These are phyloP conservation scores for Pogona vitticeps DNA, from an alignment of 2,113 vertebrate genomes.

Conservation along the genomic window DNA sequence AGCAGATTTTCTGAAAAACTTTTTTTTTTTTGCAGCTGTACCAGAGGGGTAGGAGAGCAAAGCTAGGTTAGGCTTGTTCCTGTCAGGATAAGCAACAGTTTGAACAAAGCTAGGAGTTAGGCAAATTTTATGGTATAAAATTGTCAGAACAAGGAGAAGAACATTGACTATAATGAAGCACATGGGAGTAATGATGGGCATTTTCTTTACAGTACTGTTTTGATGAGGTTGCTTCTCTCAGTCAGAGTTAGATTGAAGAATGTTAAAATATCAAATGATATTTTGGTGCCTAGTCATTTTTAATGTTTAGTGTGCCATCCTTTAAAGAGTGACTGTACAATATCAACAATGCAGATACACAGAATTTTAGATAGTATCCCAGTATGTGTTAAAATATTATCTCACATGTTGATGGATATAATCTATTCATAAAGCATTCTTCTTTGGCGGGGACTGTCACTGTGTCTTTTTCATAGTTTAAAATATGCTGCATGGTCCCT, in stretches of 20 bases:
- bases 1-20: no score
- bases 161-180: no score
- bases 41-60: background rate
- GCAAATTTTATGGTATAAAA: background rate
- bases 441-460: background rate
- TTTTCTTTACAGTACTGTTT: background rate
- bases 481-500: conserved; percentile 26
- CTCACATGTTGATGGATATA: background rate
- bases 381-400: background rate
- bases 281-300: background rate
- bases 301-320: background rate
- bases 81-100: background rate
- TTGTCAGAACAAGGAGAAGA: no score
- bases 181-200: background rate
- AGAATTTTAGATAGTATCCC: no score
- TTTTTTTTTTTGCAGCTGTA: background rate
- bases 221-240: background rate
- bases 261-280: background rate
- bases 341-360: background rate
- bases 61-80: background rate
- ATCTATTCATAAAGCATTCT: background rate
- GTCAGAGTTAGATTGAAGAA: background rate
- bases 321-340: background rate
- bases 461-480: background rate
- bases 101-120: background rate